Base-by-base conservation (phyloP, 2,797 vertebrate species). In the Ctenopoma multispine region DNA sequence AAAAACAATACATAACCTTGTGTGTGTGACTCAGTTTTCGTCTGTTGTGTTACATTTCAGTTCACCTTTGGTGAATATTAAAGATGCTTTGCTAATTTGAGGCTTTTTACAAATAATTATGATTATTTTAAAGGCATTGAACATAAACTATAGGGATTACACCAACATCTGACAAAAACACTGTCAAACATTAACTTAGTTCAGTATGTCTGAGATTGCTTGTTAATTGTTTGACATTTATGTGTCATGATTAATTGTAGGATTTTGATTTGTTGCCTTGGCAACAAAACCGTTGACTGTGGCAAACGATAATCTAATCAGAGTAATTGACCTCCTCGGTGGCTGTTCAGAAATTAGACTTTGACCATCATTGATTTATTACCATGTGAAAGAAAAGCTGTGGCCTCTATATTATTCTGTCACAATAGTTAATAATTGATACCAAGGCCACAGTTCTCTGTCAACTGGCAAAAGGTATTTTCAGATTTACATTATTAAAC, bases 401-500 rank as follows among this genome's bases (percentile, higher is more conserved):
- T 56, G 64, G 20, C 4, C 8, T 31, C 38, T 15, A 47, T 63
- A 61, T 69, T 36, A 58, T n/a, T 62, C 4, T 79, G 58, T n/a
- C 61, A 60, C 60, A 71, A 46, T 11, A 29, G 77, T 81, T 77
- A 77, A 80, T 87, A 27, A 85, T 80, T 87, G 15, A 74, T 74
- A 31, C 54, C 23, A 56, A 66, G 31, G 11, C 17, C 10, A 40
- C 3, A 38, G n/a, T 9, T 53, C 63, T 51, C 20, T 18, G 20
- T 29, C 21, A 57, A 40, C 38, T 53, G 29, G 31, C 12, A n/a
- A 51, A 31, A 8, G 50, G 18, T 38, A 23, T 63, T 68, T 29
- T 29, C 27, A 29, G 27, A 29, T 29, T 29, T 5, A 29, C 3
- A 29, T 29, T 5, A 29, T 29, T 5, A 29, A 29, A 29, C 27